Evolutionary conservation across 2,888 invertebrate species (phyloP).

Genomic region (Pseudococcus longispinus): DNA sequence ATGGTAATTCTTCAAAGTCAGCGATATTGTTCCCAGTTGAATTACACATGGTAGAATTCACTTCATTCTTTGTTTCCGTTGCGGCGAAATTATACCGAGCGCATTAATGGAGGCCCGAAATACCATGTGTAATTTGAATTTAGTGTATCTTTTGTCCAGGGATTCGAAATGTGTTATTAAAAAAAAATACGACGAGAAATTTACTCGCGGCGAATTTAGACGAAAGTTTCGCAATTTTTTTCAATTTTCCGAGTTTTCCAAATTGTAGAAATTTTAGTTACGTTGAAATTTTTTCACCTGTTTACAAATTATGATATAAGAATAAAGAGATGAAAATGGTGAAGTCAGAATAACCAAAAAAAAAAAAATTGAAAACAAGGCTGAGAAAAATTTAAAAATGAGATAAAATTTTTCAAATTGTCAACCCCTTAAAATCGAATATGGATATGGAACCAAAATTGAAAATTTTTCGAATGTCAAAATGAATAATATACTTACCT

Average conservation of each 20-base stretch:
- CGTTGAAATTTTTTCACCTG: not conserved
- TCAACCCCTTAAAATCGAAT: no score
- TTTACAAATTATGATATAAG: not conserved
- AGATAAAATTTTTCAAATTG: no score
- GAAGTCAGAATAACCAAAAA: no score
- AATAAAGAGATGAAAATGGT: not conserved
- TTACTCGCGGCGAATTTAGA: not conserved
- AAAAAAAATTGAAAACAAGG: no score
- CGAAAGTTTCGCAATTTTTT: not conserved
- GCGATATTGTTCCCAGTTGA: slow-evolving; percentile 35
- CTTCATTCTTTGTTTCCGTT: slow-evolving; percentile 13
- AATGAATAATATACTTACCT: no score
- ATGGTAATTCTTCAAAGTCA: slow-evolving; percentile 40
- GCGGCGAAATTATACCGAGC: not conserved
- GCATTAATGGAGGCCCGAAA: not conserved
- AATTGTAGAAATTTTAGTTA: not conserved
- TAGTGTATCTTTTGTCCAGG: not conserved
- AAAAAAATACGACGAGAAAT: not conserved
- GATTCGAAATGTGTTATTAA: not conserved
- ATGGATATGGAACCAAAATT: no score
- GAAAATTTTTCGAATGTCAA: no score
- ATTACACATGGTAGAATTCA: slow-evolving; percentile 29
- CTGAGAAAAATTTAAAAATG: no score
- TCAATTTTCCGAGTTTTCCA: not conserved
- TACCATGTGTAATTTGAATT: not conserved